phyloP scores from a whole-genome alignment of 2,888 invertebrate genomes.

The Spialia ferax region DNA sequence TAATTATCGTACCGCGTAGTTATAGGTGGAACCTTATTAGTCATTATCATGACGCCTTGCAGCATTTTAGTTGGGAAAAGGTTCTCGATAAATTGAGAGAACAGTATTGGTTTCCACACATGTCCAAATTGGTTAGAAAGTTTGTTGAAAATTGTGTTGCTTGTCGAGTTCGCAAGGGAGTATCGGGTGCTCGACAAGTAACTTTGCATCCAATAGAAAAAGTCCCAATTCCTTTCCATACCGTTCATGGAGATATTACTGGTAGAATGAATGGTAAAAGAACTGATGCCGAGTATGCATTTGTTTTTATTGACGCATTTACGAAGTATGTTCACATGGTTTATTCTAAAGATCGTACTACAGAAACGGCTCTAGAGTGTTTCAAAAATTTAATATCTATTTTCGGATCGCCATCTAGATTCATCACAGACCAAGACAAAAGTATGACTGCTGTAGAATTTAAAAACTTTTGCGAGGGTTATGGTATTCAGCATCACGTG shows the following conservation, averaged over 20 bases:
- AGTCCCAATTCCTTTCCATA: slow-evolving; percentile 42
- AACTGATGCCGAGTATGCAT: slow-evolving; percentile 40
- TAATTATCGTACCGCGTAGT: slow-evolving; percentile 36
- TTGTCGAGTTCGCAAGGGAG: slow-evolving; percentile 39
- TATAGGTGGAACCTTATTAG: slow-evolving; percentile 37
- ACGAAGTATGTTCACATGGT: slow-evolving; percentile 42
- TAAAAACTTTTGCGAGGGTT: slow-evolving; percentile 32
- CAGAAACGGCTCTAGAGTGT: slow-evolving; percentile 39
- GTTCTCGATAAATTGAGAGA: slow-evolving; percentile 41
- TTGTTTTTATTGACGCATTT: slow-evolving; percentile 41
- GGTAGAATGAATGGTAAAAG: slow-evolving; percentile 42
- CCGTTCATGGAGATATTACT: slow-evolving; percentile 44
- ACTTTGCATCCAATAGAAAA: slow-evolving; percentile 44
- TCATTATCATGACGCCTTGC: slow-evolving; percentile 28
- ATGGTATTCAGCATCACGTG: slow-evolving; percentile 36
- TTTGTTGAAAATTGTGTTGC: slow-evolving; percentile 35
- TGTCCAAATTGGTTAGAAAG: slow-evolving; percentile 40
- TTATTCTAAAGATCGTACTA: slow-evolving; percentile 37
- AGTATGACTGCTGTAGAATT: slow-evolving; percentile 40
- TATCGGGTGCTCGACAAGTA: slow-evolving; percentile 38
- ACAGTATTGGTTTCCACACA: slow-evolving; percentile 45
- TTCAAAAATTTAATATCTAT: slow-evolving; percentile 36
- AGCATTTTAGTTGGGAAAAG: slow-evolving; percentile 43
- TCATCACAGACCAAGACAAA: slow-evolving; percentile 42
- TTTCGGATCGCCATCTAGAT: slow-evolving; percentile 35